Evolutionary conservation across 2,113 vertebrate genomes (phyloP).

Genomic region (Phasianus colchicus): DNA sequence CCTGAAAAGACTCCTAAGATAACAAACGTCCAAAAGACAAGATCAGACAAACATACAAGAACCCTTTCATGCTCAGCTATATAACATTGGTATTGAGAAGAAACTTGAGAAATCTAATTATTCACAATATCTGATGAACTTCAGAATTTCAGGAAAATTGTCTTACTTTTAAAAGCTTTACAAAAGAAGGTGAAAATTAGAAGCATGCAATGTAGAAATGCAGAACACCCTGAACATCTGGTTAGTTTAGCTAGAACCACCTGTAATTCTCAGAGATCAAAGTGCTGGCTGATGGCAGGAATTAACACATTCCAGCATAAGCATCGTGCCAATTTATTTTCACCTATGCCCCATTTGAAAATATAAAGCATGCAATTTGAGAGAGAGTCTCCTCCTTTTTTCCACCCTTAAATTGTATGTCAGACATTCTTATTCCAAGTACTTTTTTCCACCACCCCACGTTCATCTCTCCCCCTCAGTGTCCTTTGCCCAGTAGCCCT

Average conservation of each 20-base stretch:
- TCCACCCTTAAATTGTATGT: background rate
- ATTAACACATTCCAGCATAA: slow-evolving; percentile 55
- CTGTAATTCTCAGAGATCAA: slow-evolving; percentile 45
- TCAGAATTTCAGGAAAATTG: background rate
- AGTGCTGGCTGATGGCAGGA: background rate
- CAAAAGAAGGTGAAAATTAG: slow-evolving; percentile 28
- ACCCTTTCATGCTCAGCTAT: background rate
- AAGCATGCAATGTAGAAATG: slow-evolving; percentile 49
- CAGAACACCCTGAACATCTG: slow-evolving; percentile 24
- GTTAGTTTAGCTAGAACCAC: slow-evolving; percentile 40
- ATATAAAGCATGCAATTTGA: background rate
- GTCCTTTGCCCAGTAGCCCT: background rate
- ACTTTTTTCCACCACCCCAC: background rate
- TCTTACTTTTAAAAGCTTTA: background rate
- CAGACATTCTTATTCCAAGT: background rate
- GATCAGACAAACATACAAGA: background rate
- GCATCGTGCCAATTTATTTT: background rate
- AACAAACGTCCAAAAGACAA: background rate
- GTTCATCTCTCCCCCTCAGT: background rate
- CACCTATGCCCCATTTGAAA: background rate
- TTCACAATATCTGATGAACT: background rate
- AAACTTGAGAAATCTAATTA: background rate
- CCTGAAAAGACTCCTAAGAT: background rate
- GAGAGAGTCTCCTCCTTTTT: background rate
- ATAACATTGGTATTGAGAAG: background rate